Evolutionary conservation across 2,888 invertebrate genomes (phyloP).

Genomic region (Belgica antarctica): DNA sequence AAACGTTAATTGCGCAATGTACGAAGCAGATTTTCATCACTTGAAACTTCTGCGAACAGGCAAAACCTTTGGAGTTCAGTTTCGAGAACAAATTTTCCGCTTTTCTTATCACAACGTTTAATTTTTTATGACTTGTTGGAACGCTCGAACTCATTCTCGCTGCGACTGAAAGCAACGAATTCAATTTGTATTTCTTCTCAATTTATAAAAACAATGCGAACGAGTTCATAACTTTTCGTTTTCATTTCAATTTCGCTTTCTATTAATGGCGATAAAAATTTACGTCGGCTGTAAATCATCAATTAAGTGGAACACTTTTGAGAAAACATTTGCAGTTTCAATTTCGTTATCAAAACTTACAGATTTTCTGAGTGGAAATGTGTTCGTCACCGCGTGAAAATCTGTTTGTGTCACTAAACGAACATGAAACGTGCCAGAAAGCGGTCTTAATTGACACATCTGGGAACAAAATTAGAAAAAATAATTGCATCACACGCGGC

Average conservation of each 20-base stretch:
- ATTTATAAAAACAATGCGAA: not conserved
- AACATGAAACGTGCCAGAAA: slow-evolving; percentile 4
- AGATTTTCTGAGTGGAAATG: too few relatives aligned
- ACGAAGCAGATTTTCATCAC: not conserved
- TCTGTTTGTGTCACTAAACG: not conserved
- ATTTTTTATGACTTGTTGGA: slow-evolving; percentile 12
- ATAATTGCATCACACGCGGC: slow-evolving; percentile 22
- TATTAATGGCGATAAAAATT: not conserved
- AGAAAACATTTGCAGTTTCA: too few relatives aligned
- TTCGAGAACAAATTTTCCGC: too few relatives aligned
- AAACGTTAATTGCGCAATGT: slow-evolving; percentile 3
- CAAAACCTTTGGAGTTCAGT: too few relatives aligned
- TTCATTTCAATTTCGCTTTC: not conserved
- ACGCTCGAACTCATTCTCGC: not conserved
- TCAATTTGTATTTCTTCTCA: not conserved
- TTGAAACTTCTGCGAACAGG: not conserved
- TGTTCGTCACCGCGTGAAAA: not conserved
- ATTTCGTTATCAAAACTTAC: too few relatives aligned
- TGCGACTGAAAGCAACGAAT: not conserved
- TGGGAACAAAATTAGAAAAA: not conserved
- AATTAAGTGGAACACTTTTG: too few relatives aligned
- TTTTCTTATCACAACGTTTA: slow-evolving; percentile 1
- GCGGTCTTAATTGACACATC: not conserved
- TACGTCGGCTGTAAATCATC: not conserved
- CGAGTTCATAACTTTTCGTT: not conserved